A percentile compares a stretch with the other conserved stretches of the same genome.
Evolutionary conservation across 2,797 vertebrate species (phyloP).

Genomic region (Myiotriccus ornatus): DNA sequence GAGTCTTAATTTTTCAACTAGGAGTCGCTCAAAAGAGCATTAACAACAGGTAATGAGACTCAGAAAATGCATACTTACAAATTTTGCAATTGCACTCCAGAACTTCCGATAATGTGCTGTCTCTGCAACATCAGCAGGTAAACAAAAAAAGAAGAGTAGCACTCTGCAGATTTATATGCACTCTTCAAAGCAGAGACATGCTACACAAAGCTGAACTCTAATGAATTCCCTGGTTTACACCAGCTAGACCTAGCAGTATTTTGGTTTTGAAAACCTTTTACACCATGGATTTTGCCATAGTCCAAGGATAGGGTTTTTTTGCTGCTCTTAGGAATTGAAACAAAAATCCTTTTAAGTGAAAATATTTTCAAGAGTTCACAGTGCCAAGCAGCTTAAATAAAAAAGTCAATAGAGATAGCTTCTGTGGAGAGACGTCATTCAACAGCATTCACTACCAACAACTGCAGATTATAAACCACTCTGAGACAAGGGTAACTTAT

Average conservation of each 20-base stretch:
- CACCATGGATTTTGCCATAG: neutral
- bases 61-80: neutral
- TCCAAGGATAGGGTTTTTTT: neutral
- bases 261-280: slow-evolving; percentile 20
- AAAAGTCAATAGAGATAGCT: neutral
- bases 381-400: neutral
- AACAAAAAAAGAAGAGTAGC: neutral
- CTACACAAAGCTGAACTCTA: neutral
- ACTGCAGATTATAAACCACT: neutral
- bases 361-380: neutral
- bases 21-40: slow-evolving; percentile 3
- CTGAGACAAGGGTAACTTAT: neutral
- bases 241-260: neutral
- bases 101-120: neutral
- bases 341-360: neutral
- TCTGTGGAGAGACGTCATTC: neutral
- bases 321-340: neutral
- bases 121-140: slow-evolving; percentile 41
- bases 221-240: neutral
- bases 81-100: neutral
- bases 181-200: neutral
- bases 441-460: neutral
- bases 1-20: slow-evolving; percentile 17
- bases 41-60: slow-evolving; percentile 10
- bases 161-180: neutral